A percentile compares a stretch with the other conserved stretches of the same genome.
Evolutionary conservation across 92 coral and sea anemone species (phyloP).

Genomic region (Palythoa caribaeorum): DNA sequence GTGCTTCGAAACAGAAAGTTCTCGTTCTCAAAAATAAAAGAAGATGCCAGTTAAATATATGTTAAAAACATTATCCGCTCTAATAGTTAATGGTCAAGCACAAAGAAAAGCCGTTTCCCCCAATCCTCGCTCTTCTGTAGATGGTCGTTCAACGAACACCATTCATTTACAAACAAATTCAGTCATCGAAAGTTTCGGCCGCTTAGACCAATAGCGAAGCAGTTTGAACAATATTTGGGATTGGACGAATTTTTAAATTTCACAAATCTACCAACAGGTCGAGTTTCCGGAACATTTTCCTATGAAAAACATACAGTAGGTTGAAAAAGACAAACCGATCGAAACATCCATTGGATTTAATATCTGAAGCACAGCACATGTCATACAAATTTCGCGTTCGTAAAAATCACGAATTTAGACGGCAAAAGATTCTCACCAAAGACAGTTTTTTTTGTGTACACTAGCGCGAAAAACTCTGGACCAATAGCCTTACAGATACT

Average conservation of each 20-base stretch:
- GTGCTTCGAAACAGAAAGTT: conserved; percentile 11
- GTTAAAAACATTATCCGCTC: background rate
- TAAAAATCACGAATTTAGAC: background rate
- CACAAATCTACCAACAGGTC: conserved; percentile 85
- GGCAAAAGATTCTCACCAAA: conserved; percentile 22
- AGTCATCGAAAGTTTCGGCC: conserved; percentile 82
- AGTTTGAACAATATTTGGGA: conserved; percentile 83
- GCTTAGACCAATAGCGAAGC: conserved; percentile 94
- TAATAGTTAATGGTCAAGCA: background rate
- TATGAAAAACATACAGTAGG: conserved; percentile 56
- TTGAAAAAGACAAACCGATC: conserved; percentile 24
- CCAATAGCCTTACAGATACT: conserved; percentile 44
- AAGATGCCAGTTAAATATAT: background rate
- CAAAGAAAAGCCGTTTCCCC: conserved; percentile 39
- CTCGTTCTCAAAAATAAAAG: background rate
- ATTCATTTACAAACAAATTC: conserved; percentile 89
- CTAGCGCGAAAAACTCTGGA: conserved; percentile 36
- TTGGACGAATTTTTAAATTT: conserved; percentile 97
- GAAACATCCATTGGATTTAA: background rate
- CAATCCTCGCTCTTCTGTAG: conserved; percentile 49
- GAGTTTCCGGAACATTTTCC: conserved; percentile 72
- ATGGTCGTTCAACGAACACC: conserved; percentile 56
- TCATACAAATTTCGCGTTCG: conserved; percentile 10
- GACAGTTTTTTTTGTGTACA: conserved; percentile 30
- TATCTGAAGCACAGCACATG: conserved; percentile 25